phyloP scores from a whole-genome alignment of 2,797 vertebrate genomes.

The Muscicapa striata region DNA sequence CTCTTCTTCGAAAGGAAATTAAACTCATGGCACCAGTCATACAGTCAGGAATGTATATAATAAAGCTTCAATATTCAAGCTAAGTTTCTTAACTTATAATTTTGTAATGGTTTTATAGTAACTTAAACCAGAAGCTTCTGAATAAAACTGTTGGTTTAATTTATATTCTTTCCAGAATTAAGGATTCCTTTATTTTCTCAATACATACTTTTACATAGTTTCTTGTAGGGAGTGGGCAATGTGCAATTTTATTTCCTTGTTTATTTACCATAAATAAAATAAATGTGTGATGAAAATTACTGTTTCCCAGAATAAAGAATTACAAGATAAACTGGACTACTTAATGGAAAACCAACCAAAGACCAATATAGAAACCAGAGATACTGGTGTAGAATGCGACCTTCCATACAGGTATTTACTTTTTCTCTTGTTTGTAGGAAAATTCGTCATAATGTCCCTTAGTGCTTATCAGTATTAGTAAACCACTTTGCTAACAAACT shows the following conservation, averaged over 20 bases:
- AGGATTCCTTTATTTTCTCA: background rate
- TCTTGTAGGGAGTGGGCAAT: background rate
- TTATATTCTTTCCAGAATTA: background rate
- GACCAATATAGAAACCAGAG: conserved; percentile 84
- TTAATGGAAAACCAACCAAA: conserved; percentile 87
- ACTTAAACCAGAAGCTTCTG: background rate
- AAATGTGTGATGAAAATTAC: background rate
- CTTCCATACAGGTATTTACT: conserved; percentile 85
- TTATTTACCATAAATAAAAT: background rate
- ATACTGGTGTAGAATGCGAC: conserved; percentile 88
- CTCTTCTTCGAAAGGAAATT: background rate
- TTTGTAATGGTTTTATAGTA: background rate
- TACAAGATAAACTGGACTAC: conserved; percentile 96
- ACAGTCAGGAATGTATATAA: background rate
- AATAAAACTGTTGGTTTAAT: background rate
- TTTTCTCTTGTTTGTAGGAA: background rate
- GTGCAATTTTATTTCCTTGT: background rate
- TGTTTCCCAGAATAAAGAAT: conserved; percentile 92
- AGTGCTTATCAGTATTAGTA: background rate
- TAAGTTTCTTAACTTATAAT: background rate
- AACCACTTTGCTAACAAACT: background rate
- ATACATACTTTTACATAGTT: background rate
- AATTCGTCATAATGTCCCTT: background rate
- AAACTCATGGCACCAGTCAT: background rate
- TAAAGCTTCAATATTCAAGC: background rate